Conservation (phyloP, 1,140 invertebrate species). For the Achatina immaculata region DNA sequence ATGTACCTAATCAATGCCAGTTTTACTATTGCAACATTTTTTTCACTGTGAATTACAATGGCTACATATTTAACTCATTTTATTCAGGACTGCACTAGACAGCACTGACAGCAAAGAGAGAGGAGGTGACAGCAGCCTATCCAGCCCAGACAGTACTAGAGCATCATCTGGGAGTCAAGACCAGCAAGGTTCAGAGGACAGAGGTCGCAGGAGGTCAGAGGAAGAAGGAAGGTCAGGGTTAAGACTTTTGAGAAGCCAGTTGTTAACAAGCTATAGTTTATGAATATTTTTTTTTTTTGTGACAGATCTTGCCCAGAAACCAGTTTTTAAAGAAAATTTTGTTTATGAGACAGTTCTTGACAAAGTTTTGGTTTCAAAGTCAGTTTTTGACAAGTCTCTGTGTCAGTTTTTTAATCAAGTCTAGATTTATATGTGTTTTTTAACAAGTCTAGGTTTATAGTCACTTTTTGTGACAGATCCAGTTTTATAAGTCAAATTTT, state of each 20-base stretch:
- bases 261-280: background rate
- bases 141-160: background rate
- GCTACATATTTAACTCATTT: background rate
- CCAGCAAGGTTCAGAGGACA: background rate
- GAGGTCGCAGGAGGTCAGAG: slow-evolving; percentile 21
- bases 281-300: background rate
- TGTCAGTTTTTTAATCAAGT: background rate
- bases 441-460: too few species aligned
- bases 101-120: background rate
- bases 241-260: background rate
- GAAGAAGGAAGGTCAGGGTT: slow-evolving; percentile 22
- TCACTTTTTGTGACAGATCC: too few species aligned
- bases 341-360: background rate
- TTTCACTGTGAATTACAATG: background rate
- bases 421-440: too few species aligned
- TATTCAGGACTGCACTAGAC: slow-evolving; percentile 3
- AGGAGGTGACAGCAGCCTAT: background rate
- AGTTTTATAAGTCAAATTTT: too few species aligned
- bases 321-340: too few species aligned
- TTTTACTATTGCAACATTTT: background rate
- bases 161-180: background rate
- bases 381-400: background rate
- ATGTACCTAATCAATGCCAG: background rate
- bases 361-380: background rate
- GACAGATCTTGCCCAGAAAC: background rate